Evolutionary conservation across 2,797 vertebrate genomes (phyloP).

Genomic region (Pygocentrus nattereri): DNA sequence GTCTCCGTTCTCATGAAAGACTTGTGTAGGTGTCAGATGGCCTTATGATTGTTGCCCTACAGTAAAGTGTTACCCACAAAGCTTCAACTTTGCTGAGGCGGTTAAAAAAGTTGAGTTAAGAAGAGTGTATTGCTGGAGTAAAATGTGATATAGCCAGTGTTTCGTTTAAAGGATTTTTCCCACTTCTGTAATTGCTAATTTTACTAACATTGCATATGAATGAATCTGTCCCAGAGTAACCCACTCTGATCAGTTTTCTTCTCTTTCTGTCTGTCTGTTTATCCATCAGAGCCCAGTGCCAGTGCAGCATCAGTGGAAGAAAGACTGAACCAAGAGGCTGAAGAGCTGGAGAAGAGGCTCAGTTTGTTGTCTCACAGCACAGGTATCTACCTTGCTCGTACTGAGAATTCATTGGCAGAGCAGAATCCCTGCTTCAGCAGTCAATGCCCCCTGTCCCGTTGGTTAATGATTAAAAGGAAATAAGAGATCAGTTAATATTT

Average conservation of each 20-base stretch:
- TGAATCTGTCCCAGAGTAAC: neutral
- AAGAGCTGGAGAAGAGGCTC: constrained; percentile 91
- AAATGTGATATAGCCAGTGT: too few species aligned
- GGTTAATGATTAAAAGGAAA: neutral
- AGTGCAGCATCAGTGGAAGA: constrained; percentile 82
- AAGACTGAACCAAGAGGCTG: constrained; percentile 85
- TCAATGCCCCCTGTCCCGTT: neutral
- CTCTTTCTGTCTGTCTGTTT: constrained; percentile 26
- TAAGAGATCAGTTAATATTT: too few species aligned
- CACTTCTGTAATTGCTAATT: too few species aligned
- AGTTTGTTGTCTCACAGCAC: constrained; percentile 90
- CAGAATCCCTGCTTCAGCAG: neutral
- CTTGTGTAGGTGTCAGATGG: constrained; percentile 7
- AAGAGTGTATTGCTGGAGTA: too few species aligned
- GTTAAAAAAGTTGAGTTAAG: too few species aligned
- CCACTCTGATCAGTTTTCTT: neutral
- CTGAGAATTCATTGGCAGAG: neutral
- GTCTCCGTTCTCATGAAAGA: too few species aligned
- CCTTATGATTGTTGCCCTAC: too few species aligned
- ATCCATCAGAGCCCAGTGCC: constrained; percentile 76
- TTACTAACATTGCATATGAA: too few species aligned
- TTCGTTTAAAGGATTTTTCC: too few species aligned
- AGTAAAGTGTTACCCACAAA: too few species aligned
- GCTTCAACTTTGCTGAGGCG: too few species aligned
- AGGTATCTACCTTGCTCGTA: constrained; percentile 75